Conservation (phyloP, 2,113 vertebrate species). For the Paramormyrops kingsleyae region DNA sequence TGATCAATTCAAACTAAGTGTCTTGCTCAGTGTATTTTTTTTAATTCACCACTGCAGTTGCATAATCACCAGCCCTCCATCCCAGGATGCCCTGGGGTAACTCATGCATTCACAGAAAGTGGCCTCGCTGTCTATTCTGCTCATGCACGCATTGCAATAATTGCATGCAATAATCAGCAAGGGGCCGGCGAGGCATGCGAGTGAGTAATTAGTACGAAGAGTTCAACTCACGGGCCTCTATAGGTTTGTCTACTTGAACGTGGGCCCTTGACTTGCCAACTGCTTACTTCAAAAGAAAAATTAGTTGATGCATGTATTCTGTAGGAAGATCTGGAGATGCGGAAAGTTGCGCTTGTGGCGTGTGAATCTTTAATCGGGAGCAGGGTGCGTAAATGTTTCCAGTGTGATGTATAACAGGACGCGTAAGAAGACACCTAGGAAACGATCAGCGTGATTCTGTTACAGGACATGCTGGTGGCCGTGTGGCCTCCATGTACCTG, state of each 20-base stretch:
- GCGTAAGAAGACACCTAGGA: background rate
- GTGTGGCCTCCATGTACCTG: background rate
- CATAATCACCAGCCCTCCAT: background rate
- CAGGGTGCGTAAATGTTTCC: background rate
- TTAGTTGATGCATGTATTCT: background rate
- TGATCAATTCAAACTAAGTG: background rate
- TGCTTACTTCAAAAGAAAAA: background rate
- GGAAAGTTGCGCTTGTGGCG: background rate
- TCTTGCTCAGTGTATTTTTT: background rate
- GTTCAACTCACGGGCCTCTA: background rate
- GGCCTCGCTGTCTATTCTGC: background rate
- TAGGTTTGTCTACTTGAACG: background rate
- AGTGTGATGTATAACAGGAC: constrained; percentile 1
- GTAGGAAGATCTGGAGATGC: background rate
- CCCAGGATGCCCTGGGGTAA: background rate
- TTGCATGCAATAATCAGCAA: background rate
- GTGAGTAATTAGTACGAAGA: background rate
- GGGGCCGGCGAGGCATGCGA: background rate
- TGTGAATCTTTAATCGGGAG: background rate
- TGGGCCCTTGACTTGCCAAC: background rate
- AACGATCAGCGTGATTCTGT: background rate
- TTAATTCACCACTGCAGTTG: background rate
- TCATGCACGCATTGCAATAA: background rate
- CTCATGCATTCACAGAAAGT: background rate
- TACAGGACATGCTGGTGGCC: background rate